phyloP scores from a whole-genome alignment of 2,113 vertebrate genomes.

The Peromyscus maniculatus region DNA sequence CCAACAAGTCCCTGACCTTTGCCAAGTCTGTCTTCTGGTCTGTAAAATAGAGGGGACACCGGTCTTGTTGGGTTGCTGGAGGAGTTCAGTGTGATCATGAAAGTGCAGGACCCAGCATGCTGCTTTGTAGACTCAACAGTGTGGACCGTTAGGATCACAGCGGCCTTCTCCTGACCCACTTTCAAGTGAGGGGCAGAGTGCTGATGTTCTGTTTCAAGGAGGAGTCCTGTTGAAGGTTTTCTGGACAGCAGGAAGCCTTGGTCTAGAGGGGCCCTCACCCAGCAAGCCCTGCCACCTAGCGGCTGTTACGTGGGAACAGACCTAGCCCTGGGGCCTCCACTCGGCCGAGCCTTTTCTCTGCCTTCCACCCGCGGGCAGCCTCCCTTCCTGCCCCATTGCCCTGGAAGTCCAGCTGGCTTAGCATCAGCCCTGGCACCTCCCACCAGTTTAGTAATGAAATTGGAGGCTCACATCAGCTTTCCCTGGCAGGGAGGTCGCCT shows the following conservation, averaged over 20 bases:
- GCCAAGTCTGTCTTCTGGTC: constrained; percentile 5
- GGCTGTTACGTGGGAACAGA: not conserved
- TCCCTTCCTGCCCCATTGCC: not conserved
- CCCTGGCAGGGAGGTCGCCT: constrained; percentile 23
- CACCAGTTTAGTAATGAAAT: constrained; percentile 67
- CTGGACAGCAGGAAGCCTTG: not conserved
- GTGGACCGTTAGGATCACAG: not conserved
- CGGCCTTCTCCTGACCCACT: not conserved
- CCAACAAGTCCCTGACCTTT: not conserved
- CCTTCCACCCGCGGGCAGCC: not conserved
- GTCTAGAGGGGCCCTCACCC: not conserved
- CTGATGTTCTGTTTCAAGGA: not conserved
- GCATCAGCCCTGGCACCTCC: not conserved
- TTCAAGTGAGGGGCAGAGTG: not conserved
- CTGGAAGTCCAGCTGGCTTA: constrained; percentile 43
- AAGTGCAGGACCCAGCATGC: not conserved
- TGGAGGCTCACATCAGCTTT: constrained; percentile 47
- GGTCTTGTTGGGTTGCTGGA: not conserved
- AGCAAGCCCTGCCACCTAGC: constrained; percentile 21
- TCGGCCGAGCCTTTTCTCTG: not conserved
- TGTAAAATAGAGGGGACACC: constrained; percentile 15
- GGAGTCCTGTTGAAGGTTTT: not conserved
- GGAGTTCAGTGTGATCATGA: constrained; percentile 4
- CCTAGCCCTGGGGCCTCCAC: not conserved
- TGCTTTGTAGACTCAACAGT: not conserved